phyloP scores from a whole-genome alignment of 1,140 invertebrate species.

The Drosophila kikkawai region DNA sequence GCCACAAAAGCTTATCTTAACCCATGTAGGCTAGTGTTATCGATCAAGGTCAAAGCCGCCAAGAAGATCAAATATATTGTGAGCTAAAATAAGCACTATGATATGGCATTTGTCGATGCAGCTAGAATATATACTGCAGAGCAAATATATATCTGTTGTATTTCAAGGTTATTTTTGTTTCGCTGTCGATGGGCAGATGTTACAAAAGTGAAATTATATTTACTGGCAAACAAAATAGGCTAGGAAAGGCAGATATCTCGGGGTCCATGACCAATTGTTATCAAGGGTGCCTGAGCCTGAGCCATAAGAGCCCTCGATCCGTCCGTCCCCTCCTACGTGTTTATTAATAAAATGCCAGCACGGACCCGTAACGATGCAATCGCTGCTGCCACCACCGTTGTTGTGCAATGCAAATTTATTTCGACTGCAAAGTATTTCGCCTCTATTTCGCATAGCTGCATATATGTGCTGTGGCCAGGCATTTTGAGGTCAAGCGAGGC shows the following conservation, averaged over 20 bases:
- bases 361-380: conserved; percentile 34
- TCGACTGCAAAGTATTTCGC: conserved; percentile 36
- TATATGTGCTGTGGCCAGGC: conserved; percentile 28
- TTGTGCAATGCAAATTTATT: conserved; percentile 49
- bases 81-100: conserved; percentile 53
- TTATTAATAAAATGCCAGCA: conserved; percentile 49
- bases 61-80: conserved; percentile 40
- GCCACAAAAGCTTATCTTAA: background rate
- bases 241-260: conserved; percentile 5
- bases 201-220: conserved; percentile 69
- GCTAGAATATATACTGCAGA: conserved; percentile 23
- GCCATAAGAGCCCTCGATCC: conserved; percentile 48
- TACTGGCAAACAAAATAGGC: conserved; percentile 24
- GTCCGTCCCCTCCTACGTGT: conserved; percentile 46
- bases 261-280: conserved; percentile 69
- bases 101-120: conserved; percentile 39
- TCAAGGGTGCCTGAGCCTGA: conserved; percentile 46
- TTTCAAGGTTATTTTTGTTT: conserved; percentile 44
- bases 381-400: conserved; percentile 24
- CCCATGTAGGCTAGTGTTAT: conserved; percentile 4
- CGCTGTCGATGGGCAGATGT: conserved; percentile 31
- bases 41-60: conserved; percentile 55
- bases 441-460: conserved; percentile 20
- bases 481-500: conserved; percentile 24
- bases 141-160: conserved; percentile 11